Conservation (phyloP, 2,888 invertebrate species). For the Drosophila melanocephala region DNA sequence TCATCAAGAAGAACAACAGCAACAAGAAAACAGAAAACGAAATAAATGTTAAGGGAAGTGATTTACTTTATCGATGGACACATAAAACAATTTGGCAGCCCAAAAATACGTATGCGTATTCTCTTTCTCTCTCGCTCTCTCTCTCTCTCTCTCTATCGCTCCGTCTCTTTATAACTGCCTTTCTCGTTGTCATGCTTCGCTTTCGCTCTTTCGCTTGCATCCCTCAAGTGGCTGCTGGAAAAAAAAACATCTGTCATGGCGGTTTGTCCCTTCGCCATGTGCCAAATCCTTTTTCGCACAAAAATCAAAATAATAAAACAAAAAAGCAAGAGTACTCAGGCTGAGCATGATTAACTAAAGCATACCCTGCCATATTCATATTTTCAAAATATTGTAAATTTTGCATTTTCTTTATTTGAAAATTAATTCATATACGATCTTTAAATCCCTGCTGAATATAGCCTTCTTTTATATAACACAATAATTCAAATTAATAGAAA, state of each 20-base stretch:
- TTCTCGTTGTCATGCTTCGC: background rate
- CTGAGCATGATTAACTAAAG: too few relatives aligned
- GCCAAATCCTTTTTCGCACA: constrained; percentile 40
- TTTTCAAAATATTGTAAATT: background rate
- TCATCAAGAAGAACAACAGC: constrained; percentile 24
- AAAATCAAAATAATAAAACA: constrained; percentile 33
- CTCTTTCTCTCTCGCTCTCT: constrained; percentile 5
- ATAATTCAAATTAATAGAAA: background rate
- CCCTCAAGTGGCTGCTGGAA: constrained; percentile 43
- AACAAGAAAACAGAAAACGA: constrained; percentile 24
- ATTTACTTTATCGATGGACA: constrained; percentile 73
- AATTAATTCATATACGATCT: background rate
- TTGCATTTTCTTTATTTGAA: background rate
- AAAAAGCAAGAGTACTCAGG: background rate
- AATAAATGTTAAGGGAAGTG: constrained; percentile 59
- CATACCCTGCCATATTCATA: background rate
- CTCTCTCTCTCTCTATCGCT: constrained; percentile 3
- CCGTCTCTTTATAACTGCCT: constrained; percentile 1
- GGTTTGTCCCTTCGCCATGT: constrained; percentile 30
- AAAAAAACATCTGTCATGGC: constrained; percentile 60
- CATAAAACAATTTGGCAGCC: constrained; percentile 72
- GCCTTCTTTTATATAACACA: background rate
- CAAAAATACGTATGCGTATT: constrained; percentile 16
- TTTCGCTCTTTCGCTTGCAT: constrained; percentile 24
- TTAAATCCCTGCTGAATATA: background rate